Evolutionary conservation across 2,888 invertebrate species (phyloP), one percentile per base, ranked within the genome.

Genomic region (Euproctis similis): DNA sequence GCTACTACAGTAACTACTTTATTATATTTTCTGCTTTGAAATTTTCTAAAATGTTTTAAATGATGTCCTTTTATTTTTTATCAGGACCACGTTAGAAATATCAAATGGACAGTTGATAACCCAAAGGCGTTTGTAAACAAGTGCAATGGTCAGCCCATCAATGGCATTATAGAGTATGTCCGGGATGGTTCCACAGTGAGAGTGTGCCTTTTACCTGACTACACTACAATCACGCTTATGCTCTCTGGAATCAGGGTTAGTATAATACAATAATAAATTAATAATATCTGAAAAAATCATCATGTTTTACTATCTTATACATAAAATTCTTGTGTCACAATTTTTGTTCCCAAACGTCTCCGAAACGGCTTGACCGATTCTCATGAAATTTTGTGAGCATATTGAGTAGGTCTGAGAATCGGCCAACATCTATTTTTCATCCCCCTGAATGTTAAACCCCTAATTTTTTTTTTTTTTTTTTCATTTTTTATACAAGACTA

Each of bases 141-240:
- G 57, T 89, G 90, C 43, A 92, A 91, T 39, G 91, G 92, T 18
- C 93, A 96, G 62, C 96, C 95, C 0, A 86, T 98, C 3, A 93
- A 92, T 72, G 97, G 98, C 24, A 90, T 99, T 32, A 93, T 99
- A 51, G 99, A 99, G 68, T 96, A 97, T 85, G 98, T 99, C 1
- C 89, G 97, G 31, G 98, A 99, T 77, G 98, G 98, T 0, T 97
- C 97, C 16, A 98, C 98, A 1, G 91, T 98, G 8, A 88, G 98
- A 42, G 93, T 95, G 2, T 94, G 97, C 58, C 85, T 99, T 7
- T 75, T 98, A 31, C 97, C 98, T 1, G 94, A 93, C 35, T 96
- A 90, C 72, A 91, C 95, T 52, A 93, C 96, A 60, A 90, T 98
- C 34, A 98, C 97, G 1, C 74, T 99, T 34, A 97, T 97, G 93